Conservation (phyloP, 2,797 vertebrate genomes). For the Sebastes elongatus region DNA sequence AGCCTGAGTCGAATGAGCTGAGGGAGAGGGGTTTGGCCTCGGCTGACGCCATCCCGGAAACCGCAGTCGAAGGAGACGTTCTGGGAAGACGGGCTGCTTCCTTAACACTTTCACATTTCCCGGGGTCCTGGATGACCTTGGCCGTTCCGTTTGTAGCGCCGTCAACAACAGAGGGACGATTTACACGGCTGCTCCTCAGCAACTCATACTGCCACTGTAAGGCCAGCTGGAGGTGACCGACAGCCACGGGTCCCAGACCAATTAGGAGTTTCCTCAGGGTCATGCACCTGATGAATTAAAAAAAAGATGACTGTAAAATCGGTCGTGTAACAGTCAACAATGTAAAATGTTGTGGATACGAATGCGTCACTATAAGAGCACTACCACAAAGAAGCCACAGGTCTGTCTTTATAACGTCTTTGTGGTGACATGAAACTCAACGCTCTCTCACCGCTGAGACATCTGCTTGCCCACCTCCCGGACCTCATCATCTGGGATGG, state of each 20-base stretch:
- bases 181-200: slow-evolving; percentile 24
- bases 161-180: not conserved
- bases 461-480: slow-evolving; percentile 67
- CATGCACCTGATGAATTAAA: slow-evolving; percentile 66
- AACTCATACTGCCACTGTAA: slow-evolving; percentile 82
- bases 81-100: not conserved
- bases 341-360: not conserved
- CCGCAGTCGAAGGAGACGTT: not conserved
- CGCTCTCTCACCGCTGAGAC: slow-evolving; percentile 72
- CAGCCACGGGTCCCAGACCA: slow-evolving; percentile 58
- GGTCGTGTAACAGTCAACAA: not conserved
- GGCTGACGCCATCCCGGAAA: not conserved
- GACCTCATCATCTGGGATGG: slow-evolving; percentile 64
- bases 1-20: slow-evolving; percentile 81
- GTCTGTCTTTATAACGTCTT: not conserved
- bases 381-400: not conserved
- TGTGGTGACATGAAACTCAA: not conserved
- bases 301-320: no score
- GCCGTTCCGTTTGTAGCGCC: not conserved
- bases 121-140: not conserved
- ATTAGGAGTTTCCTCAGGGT: slow-evolving; percentile 73
- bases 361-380: no score
- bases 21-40: slow-evolving; percentile 65
- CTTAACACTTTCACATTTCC: not conserved
- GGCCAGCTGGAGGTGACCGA: slow-evolving; percentile 73